Conservation (phyloP, 2,888 invertebrate genomes). For the Ophion slaviceki region DNA sequence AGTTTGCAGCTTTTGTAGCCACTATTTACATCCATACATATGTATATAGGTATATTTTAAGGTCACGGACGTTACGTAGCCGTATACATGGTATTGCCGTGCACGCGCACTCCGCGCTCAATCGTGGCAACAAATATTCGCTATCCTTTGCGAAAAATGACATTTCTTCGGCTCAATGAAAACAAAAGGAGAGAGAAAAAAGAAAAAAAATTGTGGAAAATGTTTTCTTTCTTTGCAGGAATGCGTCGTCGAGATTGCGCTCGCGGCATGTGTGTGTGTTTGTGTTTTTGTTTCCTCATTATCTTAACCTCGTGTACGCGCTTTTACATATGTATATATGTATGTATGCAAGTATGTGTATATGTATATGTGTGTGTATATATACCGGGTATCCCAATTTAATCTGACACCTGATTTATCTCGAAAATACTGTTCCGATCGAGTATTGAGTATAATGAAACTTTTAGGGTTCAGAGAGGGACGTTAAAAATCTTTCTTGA, state of each 20-base stretch:
- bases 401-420: too few relatives aligned
- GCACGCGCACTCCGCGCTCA: background rate
- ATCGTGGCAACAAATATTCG: background rate
- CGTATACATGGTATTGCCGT: background rate
- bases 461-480: too few relatives aligned
- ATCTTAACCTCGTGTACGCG: background rate
- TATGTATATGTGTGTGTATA: background rate
- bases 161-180: background rate
- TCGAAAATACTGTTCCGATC: too few relatives aligned
- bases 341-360: background rate
- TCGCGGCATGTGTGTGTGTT: background rate
- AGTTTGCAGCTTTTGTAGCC: background rate
- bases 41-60: background rate
- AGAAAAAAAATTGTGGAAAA: background rate
- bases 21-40: background rate
- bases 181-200: background rate
- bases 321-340: background rate
- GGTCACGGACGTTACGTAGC: background rate
- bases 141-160: background rate
- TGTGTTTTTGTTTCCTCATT: background rate
- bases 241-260: background rate
- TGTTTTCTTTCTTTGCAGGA: background rate
- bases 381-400: background rate
- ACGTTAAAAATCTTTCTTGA: too few relatives aligned
- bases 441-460: too few relatives aligned